These are phyloP conservation scores for Metopolophium dirhodum DNA, from an alignment of 1,140 invertebrate genomes.

Conservation along the genomic window DNA sequence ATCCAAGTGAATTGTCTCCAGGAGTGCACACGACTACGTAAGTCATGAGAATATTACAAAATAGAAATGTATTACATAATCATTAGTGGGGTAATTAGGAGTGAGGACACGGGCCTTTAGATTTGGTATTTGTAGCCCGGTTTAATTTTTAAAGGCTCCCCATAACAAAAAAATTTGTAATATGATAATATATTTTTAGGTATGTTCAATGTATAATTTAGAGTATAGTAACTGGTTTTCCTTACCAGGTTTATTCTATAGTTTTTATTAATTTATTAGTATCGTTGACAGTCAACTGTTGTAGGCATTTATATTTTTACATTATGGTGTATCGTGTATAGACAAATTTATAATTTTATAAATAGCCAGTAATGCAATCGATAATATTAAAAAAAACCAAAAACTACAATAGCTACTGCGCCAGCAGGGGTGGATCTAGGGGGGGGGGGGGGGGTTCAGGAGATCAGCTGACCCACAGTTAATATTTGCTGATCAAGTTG, in stretches of 20 bases:
- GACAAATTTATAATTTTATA: not conserved
- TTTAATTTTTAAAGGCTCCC: not conserved
- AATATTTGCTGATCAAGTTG: no score
- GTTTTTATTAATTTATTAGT: not conserved
- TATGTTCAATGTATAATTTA: not conserved
- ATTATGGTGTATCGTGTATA: not conserved
- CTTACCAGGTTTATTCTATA: not conserved
- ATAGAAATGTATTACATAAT: not conserved
- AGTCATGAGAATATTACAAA: not conserved
- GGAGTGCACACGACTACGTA: constrained; percentile 84
- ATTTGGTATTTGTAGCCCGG: no score
- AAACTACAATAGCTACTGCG: no score
- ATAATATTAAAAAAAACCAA: not conserved
- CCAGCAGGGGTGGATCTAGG: no score
- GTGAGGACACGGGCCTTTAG: not conserved
- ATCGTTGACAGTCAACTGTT: no score
- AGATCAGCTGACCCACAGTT: no score
- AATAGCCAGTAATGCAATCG: not conserved
- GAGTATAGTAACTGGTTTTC: not conserved
- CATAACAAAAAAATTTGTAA: not conserved
- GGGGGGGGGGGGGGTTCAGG: no score
- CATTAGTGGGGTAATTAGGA: not conserved
- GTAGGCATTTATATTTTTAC: not conserved
- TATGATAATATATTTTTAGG: not conserved
- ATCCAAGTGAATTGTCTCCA: constrained; percentile 73